Evolutionary conservation across 2,113 vertebrate genomes (phyloP).

Genomic region (Alexandromys fortis): DNA sequence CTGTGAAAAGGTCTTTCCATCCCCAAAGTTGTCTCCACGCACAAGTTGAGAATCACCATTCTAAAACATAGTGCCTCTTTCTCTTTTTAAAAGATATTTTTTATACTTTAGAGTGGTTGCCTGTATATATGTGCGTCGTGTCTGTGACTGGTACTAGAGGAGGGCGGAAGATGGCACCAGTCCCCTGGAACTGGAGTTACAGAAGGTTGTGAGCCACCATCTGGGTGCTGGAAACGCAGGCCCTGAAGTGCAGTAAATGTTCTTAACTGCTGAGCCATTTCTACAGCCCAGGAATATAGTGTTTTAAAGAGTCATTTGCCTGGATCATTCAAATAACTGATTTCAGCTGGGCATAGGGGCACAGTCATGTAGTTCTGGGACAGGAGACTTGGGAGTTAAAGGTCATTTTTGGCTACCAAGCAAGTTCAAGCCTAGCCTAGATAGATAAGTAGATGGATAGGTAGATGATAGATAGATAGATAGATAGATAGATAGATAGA

Average conservation of each 20-base stretch:
- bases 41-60: background rate
- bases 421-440: background rate
- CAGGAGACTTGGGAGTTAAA: background rate
- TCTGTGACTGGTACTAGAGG: background rate
- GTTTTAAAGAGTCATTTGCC: background rate
- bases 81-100: background rate
- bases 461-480: background rate
- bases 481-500: background rate
- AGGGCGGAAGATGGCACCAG: background rate
- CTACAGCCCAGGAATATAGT: background rate
- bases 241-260: background rate
- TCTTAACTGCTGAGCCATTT: background rate
- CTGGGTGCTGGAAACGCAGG: background rate
- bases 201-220: background rate
- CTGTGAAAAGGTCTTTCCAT: background rate
- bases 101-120: background rate
- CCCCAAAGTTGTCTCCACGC: background rate
- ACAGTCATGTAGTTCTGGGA: background rate
- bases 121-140: background rate
- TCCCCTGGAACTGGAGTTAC: background rate
- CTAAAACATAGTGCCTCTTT: background rate
- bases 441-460: background rate
- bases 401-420: background rate
- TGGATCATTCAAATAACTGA: conserved; percentile 10
- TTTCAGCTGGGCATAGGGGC: background rate